Evolutionary conservation across 2,888 invertebrate genomes (phyloP).

Genomic region (Acronicta alni): DNA sequence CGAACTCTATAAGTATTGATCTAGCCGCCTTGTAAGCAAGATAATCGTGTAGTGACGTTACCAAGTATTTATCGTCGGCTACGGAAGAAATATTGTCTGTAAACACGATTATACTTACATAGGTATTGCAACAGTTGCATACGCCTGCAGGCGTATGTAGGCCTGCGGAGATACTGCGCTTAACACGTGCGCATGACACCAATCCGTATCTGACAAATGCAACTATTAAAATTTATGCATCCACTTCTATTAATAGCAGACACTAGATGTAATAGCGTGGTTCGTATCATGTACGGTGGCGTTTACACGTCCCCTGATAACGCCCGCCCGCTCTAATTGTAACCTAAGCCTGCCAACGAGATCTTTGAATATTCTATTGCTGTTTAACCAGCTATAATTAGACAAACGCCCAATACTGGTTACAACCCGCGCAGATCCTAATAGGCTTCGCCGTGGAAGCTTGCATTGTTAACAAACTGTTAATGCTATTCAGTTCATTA

Average conservation of each 20-base stretch:
- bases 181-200: constrained; percentile 72
- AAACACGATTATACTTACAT: constrained; percentile 30
- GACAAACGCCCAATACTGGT: constrained; percentile 52
- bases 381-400: constrained; percentile 58
- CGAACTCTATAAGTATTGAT: constrained; percentile 37
- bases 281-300: constrained; percentile 68
- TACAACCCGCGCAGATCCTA: constrained; percentile 54
- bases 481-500: constrained; percentile 17
- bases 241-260: constrained; percentile 75
- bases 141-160: constrained; percentile 29
- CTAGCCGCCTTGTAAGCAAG: constrained; percentile 44
- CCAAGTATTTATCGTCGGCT: constrained; percentile 32
- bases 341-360: constrained; percentile 62
- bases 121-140: constrained; percentile 25
- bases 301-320: constrained; percentile 61
- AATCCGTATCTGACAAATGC: constrained; percentile 72
- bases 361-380: constrained; percentile 69
- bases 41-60: constrained; percentile 39
- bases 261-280: constrained; percentile 68
- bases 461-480: constrained; percentile 18
- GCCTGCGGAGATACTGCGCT: constrained; percentile 47
- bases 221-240: constrained; percentile 74
- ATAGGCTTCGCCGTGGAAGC: constrained; percentile 31
- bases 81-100: constrained; percentile 46
- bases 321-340: constrained; percentile 65